phyloP scores from a whole-genome alignment of 2,113 vertebrate genomes.

The Mormyrus iriodes region DNA sequence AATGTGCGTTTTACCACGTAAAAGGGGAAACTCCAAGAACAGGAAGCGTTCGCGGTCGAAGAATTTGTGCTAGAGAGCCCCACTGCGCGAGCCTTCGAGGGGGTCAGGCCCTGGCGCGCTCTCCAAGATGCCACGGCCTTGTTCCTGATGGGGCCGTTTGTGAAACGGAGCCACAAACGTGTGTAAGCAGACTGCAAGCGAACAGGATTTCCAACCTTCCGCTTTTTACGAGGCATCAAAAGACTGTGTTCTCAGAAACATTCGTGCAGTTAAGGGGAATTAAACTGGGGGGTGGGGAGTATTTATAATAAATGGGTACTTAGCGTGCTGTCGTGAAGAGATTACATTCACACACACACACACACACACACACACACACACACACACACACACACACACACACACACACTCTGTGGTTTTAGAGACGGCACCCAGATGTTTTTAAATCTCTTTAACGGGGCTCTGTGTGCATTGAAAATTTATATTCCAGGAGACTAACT shows the following conservation, averaged over 20 bases:
- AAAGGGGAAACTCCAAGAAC: not conserved
- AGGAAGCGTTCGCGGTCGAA: not conserved
- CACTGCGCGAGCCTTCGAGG: not conserved
- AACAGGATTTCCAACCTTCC: not conserved
- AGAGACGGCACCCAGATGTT: not conserved
- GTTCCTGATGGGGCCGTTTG: not conserved
- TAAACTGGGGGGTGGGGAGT: not conserved
- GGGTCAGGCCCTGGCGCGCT: not conserved
- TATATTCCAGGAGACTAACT: not conserved
- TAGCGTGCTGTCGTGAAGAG: not conserved
- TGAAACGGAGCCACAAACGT: not conserved
- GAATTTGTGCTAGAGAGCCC: not conserved
- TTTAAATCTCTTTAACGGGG: not conserved
- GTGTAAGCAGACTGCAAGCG: not conserved
- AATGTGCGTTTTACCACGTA: not conserved
- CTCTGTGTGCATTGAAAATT: not conserved
- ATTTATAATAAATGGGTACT: not conserved
- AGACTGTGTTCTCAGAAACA: not conserved
- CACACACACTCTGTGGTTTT: not conserved
- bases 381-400: not conserved
- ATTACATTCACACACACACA: not conserved
- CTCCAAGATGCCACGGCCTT: not conserved
- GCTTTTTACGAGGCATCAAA: not conserved
- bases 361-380: not conserved
- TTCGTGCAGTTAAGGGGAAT: not conserved